Evolutionary conservation across 1,140 invertebrate genomes (phyloP).

Genomic region (Saccostrea glomerata): DNA sequence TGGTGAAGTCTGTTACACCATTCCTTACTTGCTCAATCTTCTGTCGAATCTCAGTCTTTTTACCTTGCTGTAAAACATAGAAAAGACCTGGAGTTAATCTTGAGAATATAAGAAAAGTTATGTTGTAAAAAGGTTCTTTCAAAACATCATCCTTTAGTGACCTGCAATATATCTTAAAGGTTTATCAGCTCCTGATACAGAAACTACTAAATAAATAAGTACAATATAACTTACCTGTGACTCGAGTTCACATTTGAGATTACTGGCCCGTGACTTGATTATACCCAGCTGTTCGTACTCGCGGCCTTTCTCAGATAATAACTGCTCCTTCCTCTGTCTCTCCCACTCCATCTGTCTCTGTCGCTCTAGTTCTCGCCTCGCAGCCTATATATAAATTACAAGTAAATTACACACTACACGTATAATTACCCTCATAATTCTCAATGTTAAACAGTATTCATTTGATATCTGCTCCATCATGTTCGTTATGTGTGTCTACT

Average conservation of each 20-base stretch:
- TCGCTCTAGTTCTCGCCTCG: conserved; percentile 93
- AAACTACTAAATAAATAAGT: no score
- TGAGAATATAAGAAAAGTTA: background rate
- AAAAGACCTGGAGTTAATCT: background rate
- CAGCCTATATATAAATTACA: conserved; percentile 71
- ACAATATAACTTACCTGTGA: conserved; percentile 83
- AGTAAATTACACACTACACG: no score
- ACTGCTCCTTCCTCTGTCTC: conserved; percentile 91
- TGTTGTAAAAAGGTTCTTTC: no score
- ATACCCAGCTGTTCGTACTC: conserved; percentile 75
- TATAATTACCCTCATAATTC: no score
- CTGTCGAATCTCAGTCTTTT: conserved; percentile 91
- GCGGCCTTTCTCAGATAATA: conserved; percentile 93
- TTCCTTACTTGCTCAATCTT: conserved; percentile 93
- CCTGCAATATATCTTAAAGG: no score
- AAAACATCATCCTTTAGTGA: no score
- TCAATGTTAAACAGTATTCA: no score
- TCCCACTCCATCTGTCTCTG: conserved; percentile 98
- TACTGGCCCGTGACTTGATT: conserved; percentile 72
- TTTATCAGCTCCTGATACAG: no score
- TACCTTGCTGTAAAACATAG: conserved; percentile 82
- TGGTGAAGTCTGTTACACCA: conserved; percentile 94
- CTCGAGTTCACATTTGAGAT: conserved; percentile 89
- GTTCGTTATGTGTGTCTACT: no score
- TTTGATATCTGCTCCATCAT: no score